phyloP scores from a whole-genome alignment of 2,113 vertebrate genomes.

The Boulengeromyrus knoepffleri region DNA sequence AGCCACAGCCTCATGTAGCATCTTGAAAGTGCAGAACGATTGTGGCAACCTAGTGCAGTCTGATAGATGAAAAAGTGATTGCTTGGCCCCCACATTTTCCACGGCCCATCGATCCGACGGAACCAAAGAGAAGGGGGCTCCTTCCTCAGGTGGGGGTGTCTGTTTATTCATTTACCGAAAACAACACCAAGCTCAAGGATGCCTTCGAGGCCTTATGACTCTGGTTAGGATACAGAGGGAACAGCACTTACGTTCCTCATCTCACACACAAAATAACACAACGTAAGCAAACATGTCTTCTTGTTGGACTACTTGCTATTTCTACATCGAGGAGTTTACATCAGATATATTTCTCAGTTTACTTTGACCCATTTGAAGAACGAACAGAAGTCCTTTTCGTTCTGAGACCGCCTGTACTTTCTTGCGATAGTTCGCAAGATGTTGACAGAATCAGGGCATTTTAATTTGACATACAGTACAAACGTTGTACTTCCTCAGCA shows the following conservation, averaged over 20 bases:
- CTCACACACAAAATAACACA: neutral
- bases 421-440: constrained; percentile 40
- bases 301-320: neutral
- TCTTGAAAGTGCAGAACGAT: neutral
- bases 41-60: neutral
- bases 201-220: neutral
- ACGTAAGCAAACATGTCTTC: neutral
- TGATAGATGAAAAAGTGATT: constrained; percentile 1
- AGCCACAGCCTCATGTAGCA: neutral
- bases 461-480: constrained; percentile 62
- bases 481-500: constrained; percentile 56
- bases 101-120: neutral
- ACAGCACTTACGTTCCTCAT: neutral
- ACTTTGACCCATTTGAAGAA: constrained; percentile 39
- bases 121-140: neutral
- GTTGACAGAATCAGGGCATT: constrained; percentile 64
- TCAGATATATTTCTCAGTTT: constrained; percentile 26
- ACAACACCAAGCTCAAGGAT: neutral
- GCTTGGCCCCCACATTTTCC: neutral
- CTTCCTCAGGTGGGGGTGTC: neutral
- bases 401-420: constrained; percentile 41
- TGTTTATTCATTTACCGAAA: neutral
- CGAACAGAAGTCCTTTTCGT: constrained; percentile 31
- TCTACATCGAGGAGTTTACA: constrained; percentile 27
- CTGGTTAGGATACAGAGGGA: neutral